Base-by-base conservation (phyloP, 2,797 vertebrate genomes). In the Philypnodon macrostomus region DNA sequence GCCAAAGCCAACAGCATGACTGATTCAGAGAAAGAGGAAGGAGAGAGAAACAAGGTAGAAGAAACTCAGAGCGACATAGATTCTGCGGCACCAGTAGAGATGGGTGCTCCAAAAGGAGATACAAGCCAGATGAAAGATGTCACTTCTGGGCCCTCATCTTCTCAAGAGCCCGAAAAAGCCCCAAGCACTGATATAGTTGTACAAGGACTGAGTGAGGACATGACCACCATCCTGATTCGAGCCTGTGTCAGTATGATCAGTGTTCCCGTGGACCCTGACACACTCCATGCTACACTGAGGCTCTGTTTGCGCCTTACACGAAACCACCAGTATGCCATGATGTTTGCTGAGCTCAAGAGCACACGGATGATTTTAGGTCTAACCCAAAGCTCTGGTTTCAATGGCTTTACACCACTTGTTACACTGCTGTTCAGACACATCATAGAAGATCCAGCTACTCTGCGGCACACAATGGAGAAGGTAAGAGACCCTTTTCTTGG, bases 401-500 rank as follows among this genome's bases (percentile, higher is more conserved):
- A 93, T 40, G 95, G 95, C 46, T 98, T 97, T 83, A 96, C 93
- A 0, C 95, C 95, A 0, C 87, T 98, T 0, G 94, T 97, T 44
- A 97, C 95, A 3, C 89, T 98, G 42, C 91, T 98, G 1, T 95
- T 98, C 85, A 89, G 95, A 50, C 95, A 98, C 84, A 94, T 98
- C 75, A 96, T 97, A 41, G 95, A 98, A 82, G 95, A 98, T 42
- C 95, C 95, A 1, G 93, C 92, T 30, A 97, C 95, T 0, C 87
- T 97, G n/a, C 84, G 93, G 15, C 95, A 98, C 83, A 97, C 95
- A 41, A 98, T 98, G 95, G 95, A 97, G 76, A 97, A 96, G 93
- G 95, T 96, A 16, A 14, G 52, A 33, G 24, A 40, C 5, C 36
- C 0, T n/a, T n/a, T n/a, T n/a, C n/a, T n/a, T n/a, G n/a, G n/a